Percentiles rank a stretch among this genome's conserved stretches.
phyloP scores from a whole-genome alignment of 2,113 vertebrate genomes.

The Cranoglanis bouderius region DNA sequence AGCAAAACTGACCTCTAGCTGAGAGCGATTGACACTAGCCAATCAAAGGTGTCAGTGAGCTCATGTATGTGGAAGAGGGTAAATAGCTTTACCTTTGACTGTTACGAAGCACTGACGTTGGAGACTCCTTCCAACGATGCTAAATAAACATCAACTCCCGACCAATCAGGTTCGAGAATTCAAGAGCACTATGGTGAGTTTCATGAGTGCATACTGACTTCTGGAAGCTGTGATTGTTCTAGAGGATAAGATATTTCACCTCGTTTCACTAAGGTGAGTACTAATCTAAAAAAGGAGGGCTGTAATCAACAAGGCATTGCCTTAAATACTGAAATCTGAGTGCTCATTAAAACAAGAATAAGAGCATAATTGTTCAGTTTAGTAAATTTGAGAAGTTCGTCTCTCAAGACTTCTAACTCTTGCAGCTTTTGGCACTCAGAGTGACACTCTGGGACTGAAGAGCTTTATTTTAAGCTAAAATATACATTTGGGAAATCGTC shows the following conservation, averaged over 20 bases:
- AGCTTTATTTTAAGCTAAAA: conserved; percentile 31
- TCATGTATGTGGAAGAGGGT: neutral
- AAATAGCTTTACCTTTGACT: neutral
- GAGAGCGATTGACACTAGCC: neutral
- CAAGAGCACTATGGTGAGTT: neutral
- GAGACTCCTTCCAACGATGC: neutral
- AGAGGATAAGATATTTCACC: neutral
- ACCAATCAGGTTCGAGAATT: neutral
- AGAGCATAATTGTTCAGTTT: neutral
- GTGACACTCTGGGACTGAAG: neutral
- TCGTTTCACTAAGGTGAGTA: neutral
- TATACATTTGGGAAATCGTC: conserved; percentile 42
- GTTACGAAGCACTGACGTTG: neutral
- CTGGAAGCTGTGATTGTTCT: too few relatives aligned
- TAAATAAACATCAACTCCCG: neutral
- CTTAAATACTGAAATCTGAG: conserved; percentile 1
- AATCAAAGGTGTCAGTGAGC: neutral
- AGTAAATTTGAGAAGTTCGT: neutral
- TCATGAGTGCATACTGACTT: neutral
- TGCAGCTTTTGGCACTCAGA: neutral
- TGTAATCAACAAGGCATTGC: conserved; percentile 28
- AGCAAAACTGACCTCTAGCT: neutral
- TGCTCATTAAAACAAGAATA: conserved; percentile 16
- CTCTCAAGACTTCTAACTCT: neutral
- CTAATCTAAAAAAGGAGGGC: neutral